Base-by-base conservation (phyloP, 1,140 invertebrate genomes). In the Magallana ariakensis region DNA sequence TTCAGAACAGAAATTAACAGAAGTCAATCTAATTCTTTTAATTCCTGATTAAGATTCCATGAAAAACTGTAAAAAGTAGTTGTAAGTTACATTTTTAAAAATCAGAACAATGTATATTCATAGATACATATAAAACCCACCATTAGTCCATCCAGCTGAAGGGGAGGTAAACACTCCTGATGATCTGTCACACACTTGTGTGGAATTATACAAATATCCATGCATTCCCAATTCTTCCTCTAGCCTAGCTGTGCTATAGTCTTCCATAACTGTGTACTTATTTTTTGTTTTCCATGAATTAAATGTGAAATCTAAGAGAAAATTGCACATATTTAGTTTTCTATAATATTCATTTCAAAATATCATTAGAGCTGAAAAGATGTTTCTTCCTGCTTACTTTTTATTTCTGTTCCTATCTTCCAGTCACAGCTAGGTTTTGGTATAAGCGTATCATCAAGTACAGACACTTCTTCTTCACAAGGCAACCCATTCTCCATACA, bases 381-480 rank as follows among this genome's bases (percentile, higher is more conserved):
- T 75, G 10, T 75, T 75, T 13, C 22, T 13, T 2, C 22, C 19
- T 13, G 5, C 13, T 26, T 19, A 75, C 66, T 26, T 26, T 75
- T 75, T 19, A 75, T 75, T 11, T 11, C 19, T 13, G 66, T 75
- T 75, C 66, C 66, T 75, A 75, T 33, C 0, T 75, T 46, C 66
- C 66, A 75, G 6, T 87, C 83, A 84, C 86, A 87, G 82, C 57
- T n/a, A 4, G 75, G 46, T 58, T 87, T 84, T 15, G 82, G 86
- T 53, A 87, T 56, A 55, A 56, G 53, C 16, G 82, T 55, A 26
- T 84, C 80, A 15, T 33, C 60, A 26, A 87, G 46, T 70, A 87
- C 26, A 22, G 82, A 26, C 13, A 84, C 53, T 10, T 82, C 58
- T 16, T 83, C 13, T n/a, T 83, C 26, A 87, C 86, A 87, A 26